Percentiles rank a stretch among this genome's conserved stretches.
These are phyloP conservation scores for Athene cunicularia DNA, from an alignment of 2,113 vertebrate species.

Conservation along the genomic window DNA sequence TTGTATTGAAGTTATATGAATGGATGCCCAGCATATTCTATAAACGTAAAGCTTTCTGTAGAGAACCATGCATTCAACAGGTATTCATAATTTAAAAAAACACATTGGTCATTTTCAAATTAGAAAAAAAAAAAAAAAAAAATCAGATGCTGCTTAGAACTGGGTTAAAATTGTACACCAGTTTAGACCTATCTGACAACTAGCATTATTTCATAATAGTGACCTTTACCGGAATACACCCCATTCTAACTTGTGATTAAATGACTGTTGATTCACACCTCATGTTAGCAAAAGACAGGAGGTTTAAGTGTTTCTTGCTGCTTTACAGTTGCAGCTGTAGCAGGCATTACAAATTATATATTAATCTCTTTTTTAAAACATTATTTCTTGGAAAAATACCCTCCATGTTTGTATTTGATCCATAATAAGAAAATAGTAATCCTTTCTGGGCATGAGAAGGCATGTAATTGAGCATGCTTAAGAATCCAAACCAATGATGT, in stretches of 20 bases:
- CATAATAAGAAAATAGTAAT: background rate
- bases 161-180: background rate
- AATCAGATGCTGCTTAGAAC: background rate
- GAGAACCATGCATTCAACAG: background rate
- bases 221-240: background rate
- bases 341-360: background rate
- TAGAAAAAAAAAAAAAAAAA: background rate
- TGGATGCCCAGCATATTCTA: background rate
- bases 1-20: background rate
- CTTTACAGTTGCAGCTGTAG: background rate
- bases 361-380: background rate
- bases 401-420: background rate
- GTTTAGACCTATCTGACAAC: background rate
- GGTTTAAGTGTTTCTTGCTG: background rate
- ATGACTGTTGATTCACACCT: background rate
- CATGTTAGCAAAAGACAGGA: background rate
- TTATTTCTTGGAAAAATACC: background rate
- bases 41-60: background rate
- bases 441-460: background rate
- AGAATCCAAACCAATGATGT: background rate
- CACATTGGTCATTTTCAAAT: background rate
- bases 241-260: background rate
- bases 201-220: background rate
- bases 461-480: background rate
- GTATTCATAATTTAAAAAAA: background rate